Base-by-base conservation (phyloP, 2,797 vertebrate species). In the Lagorchestes hirsutus region DNA sequence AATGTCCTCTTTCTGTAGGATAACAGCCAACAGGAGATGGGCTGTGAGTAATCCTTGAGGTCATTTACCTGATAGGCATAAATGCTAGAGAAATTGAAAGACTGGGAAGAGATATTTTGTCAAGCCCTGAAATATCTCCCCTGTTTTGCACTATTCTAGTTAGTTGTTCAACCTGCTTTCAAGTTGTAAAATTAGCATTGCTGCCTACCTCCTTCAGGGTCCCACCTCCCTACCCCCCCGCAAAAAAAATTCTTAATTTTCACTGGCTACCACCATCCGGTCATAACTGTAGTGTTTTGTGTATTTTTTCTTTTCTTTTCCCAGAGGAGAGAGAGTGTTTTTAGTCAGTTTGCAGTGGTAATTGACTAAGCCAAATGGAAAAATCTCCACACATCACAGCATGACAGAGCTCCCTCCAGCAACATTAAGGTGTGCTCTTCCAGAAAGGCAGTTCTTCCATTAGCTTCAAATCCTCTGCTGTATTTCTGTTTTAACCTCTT, bases 401-500 rank as follows among this genome's bases (percentile, higher is more conserved):
- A 0, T 59, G 34, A 55, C 91, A 59, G 10, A 54, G 11, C 34
- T 93, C 46, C 52, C 67, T 92, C 55, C 12, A 93, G 62, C 46
- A 50, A 52, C 14, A 4, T 1, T 46, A 54, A 91, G 55, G 31
- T 92, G 31, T 54, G 22, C 6, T 74, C 82, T 96, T 92, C 93
- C 28, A 74, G 92, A 95, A 94, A 94, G 59, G 54, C 74, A 90
- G 0, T 27, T 90, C 31, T 54, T 55, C 95, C 56, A 50, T 96
- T 90, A 91, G 57, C 54, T 90, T 74, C 92, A 96, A 40, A 40
- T 24, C n/a, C 56, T 91, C 29, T 90, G 74, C 40, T 87, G 74
- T 40, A n/a, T 57, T 93, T 94, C 92, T 93, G 0, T 91, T 59
- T 90, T 92, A 94, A 93, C 0, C 74, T 50, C 8, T 91, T 50